Evolutionary conservation across 1,140 invertebrate species (phyloP), one percentile per base, ranked within the genome.

Genomic region (Tyrophagus putrescentiae): DNA sequence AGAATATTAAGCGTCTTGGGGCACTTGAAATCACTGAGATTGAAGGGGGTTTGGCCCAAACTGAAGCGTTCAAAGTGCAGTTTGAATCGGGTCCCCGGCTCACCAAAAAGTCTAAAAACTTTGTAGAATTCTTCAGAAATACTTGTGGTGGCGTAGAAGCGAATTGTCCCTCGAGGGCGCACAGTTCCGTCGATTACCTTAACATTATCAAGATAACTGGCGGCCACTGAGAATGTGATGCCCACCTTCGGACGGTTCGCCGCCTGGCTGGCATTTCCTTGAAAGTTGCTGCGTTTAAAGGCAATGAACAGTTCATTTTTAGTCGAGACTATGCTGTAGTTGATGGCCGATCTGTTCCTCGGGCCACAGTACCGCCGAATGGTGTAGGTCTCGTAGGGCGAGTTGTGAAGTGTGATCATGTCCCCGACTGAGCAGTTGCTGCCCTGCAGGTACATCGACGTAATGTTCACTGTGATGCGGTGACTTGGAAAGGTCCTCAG

Each of bases 401-500:
- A 27, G 11, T 54, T 34, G 18, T 25, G 16, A 33, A 54, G 23
- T 57, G 39, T 31, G 5, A 78, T 52, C 42, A 64, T 70, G 56
- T 77, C 75, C 1, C 63, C 64, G 5, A 62, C 28, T 6, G 62
- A 54, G 56, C 73, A 75, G 63, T 73, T 70, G 16, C 63, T 65
- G 0, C 18, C 31, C 28, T 62, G 59, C 6, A 72, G 53, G 29
- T 71, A 64, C 11, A 72, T 21, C 5, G 68, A 63, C 0, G 57
- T 53, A 57, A 78, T 72, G 29, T 67, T 66, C 9, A 78, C 66
- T 7, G 66, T 72, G 25, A 78, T 48, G 56, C 66, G 74, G 57
- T 75, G 73, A 4, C 39, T 11, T 27, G 52, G 13, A 27, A 34
- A 23, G 32, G 52, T 54, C 28, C 13, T n/a, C 3, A 54, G 2